These are phyloP conservation scores for Mallotus villosus DNA, from an alignment of 2,797 vertebrate species.

Conservation along the genomic window DNA sequence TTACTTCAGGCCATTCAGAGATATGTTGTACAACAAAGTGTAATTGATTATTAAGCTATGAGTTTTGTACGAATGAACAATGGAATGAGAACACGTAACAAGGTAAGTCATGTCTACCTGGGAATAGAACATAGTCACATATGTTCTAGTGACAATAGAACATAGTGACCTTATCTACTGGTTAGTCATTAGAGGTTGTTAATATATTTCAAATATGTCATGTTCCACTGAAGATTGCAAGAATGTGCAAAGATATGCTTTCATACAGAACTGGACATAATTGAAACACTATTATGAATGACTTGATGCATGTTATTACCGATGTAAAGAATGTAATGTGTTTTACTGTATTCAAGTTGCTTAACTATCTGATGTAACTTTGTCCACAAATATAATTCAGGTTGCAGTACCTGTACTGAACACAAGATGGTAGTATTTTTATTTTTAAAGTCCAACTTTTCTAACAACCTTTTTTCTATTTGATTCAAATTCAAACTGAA, in stretches of 20 bases:
- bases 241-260: too few species aligned
- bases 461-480: too few species aligned
- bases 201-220: too few species aligned
- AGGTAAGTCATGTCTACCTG: not conserved
- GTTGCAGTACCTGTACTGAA: not conserved
- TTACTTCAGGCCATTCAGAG: constrained; percentile 1
- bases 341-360: not conserved
- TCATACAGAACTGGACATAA: too few species aligned
- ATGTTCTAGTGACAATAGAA: too few species aligned
- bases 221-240: too few species aligned
- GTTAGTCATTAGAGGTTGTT: not conserved
- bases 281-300: too few species aligned
- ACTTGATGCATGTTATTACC: not conserved
- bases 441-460: not conserved
- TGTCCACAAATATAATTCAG: not conserved
- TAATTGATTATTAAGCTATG: not conserved
- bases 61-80: not conserved
- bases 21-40: not conserved
- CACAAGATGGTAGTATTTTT: not conserved
- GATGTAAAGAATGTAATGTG: not conserved
- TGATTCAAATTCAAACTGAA: too few species aligned
- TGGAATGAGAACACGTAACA: not conserved
- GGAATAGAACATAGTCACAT: not conserved
- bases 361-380: not conserved
- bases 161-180: not conserved